Conservation (phyloP, 1,140 invertebrate genomes). For the Cherax quadricarinatus region DNA sequence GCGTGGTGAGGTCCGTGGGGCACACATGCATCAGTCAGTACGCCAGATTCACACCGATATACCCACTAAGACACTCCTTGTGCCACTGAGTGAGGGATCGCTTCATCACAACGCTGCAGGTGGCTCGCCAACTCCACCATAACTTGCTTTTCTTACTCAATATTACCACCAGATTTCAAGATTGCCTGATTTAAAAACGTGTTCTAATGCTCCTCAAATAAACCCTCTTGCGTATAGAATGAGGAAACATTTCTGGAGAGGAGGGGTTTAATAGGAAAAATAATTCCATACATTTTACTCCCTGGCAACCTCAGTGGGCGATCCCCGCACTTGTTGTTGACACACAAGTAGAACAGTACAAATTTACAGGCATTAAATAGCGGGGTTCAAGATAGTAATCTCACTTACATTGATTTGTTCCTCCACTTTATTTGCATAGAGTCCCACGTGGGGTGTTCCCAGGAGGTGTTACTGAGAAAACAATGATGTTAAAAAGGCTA, state of each 20-base stretch:
- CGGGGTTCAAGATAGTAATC: background rate
- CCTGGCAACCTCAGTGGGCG: background rate
- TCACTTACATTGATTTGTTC: background rate
- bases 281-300: background rate
- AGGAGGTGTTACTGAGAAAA: background rate
- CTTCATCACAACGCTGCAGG: background rate
- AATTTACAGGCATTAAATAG: conserved; percentile 20
- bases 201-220: too few relatives aligned
- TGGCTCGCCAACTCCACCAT: background rate
- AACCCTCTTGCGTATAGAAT: too few relatives aligned
- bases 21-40: too few relatives aligned
- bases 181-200: too few relatives aligned
- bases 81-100: background rate
- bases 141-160: background rate
- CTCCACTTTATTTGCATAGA: conserved; percentile 3
- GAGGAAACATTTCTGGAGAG: too few relatives aligned
- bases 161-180: background rate
- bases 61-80: too few relatives aligned
- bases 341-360: conserved; percentile 1
- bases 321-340: background rate
- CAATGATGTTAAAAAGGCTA: too few relatives aligned
- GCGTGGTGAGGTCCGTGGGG: too few relatives aligned
- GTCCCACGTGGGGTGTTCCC: background rate
- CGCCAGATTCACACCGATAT: too few relatives aligned
- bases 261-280: too few relatives aligned